Base-by-base conservation (phyloP, 2,888 invertebrate genomes). In the Heliconius erato region DNA sequence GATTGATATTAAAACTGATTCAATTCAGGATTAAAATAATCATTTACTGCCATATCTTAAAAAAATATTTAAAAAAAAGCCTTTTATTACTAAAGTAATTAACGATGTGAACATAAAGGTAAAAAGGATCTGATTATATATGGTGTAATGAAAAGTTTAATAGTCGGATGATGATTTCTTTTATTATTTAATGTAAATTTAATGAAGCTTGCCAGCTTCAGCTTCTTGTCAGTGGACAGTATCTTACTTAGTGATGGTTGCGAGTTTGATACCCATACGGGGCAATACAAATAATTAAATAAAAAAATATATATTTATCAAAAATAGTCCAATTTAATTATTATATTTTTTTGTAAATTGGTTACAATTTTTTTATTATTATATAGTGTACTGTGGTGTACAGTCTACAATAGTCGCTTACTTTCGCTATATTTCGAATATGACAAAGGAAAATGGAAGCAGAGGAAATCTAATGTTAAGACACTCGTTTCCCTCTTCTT, bases 131-230 rank as follows among this genome's bases (percentile, higher is more conserved):
- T 67, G 2, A 16, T 2, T 26, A 49, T 72, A 72, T 49, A 72
- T 49, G 26, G 72, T 26, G 44, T 72, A 72, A 72, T 72, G 16
- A 72, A 72, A 72, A 72, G 7, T 26, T 44, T 44, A 14, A 71
- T 71, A 44, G 14, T 44, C n/a, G 14, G 5, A 44, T 44, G n/a
- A 44, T n/a, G 14, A 71, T 44, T 44, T 71, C 44, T 26, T 71
- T 40, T 71, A 71, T 44, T 44, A 44, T 71, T 72, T 44, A 44
- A 44, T 44, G 26, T 49, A 49, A 49, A 40, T 16, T 72, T 72
- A 72, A 72, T 72, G 2, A 44, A 2, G 3, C 26, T 16, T 9
- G 23, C n/a, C n/a, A n/a, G n/a, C n/a, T n/a, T n/a, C n/a, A n/a
- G n/a, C n/a, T n/a, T n/a, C n/a, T n/a, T n/a, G n/a, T 3, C 63